These are phyloP conservation scores for Drosophila stalkeri DNA, from an alignment of 2,888 invertebrate species.

Conservation along the genomic window DNA sequence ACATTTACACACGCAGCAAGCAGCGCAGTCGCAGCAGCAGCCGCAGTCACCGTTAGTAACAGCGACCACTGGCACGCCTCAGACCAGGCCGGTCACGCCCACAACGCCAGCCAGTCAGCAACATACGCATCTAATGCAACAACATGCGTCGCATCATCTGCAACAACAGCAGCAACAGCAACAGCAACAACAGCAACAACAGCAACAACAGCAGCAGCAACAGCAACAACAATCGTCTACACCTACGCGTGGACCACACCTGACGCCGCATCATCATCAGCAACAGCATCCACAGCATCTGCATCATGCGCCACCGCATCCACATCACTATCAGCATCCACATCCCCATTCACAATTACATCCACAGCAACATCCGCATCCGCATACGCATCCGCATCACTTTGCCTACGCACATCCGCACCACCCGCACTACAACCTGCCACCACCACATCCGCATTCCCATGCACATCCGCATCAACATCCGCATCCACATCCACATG, in stretches of 20 bases:
- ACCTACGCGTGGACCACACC: conserved; percentile 53
- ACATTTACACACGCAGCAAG: conserved; percentile 49
- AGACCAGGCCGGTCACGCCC: conserved; percentile 62
- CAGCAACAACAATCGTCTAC: conserved; percentile 56
- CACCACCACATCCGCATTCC: conserved; percentile 32
- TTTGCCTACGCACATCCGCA: conserved; percentile 53
- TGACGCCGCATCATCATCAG: conserved; percentile 49
- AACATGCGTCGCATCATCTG: conserved; percentile 53
- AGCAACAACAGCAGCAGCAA: conserved; percentile 54
- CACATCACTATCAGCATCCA: conserved; percentile 48
- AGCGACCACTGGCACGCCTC: conserved; percentile 33
- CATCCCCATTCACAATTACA: conserved; percentile 56
- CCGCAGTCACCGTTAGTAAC: conserved; percentile 32
- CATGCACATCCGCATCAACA: conserved; percentile 39
- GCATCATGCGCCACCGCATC: conserved; percentile 41
- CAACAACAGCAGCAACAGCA: conserved; percentile 47
- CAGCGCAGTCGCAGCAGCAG: conserved; percentile 39
- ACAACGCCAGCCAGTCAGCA: conserved; percentile 56
- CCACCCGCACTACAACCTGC: conserved; percentile 40
- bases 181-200: conserved; percentile 49
- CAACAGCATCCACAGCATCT: conserved; percentile 36
- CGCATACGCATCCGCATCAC: conserved; percentile 49
- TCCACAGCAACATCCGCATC: conserved; percentile 53
- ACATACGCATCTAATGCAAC: conserved; percentile 50
- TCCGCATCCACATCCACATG: conserved; percentile 43